phyloP scores from a whole-genome alignment of 2,113 vertebrate species.

The Nasalis larvatus region DNA sequence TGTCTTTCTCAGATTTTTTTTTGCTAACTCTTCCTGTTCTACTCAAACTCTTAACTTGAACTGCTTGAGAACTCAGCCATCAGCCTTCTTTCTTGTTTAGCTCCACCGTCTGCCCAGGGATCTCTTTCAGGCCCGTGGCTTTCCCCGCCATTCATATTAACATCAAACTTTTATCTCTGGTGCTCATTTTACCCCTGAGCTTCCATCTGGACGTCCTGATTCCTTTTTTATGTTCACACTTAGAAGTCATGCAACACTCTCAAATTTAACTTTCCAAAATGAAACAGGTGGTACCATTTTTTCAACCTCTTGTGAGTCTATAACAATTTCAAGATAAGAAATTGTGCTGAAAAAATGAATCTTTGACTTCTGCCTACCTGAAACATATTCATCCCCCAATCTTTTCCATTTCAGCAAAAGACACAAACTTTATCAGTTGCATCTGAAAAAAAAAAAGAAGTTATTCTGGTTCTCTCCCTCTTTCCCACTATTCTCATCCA shows the following conservation, averaged over 20 bases:
- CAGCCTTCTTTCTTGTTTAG: no score
- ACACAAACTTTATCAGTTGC: background rate
- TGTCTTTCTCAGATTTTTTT: background rate
- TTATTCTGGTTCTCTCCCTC: background rate
- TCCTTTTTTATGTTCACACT: background rate
- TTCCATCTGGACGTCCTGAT: background rate
- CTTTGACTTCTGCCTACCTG: background rate
- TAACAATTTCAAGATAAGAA: background rate
- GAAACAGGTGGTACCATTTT: background rate
- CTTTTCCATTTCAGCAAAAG: background rate
- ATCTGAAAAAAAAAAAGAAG: background rate
- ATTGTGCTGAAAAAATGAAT: no score
- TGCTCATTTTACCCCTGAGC: background rate
- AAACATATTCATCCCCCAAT: background rate
- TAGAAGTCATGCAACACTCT: background rate
- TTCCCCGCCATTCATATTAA: rapidly evolving
- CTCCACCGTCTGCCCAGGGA: rapidly evolving
- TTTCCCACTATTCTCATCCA: no score
- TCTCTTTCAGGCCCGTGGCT: no score
- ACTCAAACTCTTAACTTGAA: background rate
- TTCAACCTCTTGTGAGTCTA: background rate
- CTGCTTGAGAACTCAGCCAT: no score
- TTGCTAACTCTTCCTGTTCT: background rate
- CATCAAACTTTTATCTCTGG: background rate
- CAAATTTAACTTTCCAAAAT: background rate